A percentile compares a stretch with the other conserved stretches of the same genome.
Evolutionary conservation across 2,113 vertebrate genomes (phyloP).

Genomic region (Galbula dea): DNA sequence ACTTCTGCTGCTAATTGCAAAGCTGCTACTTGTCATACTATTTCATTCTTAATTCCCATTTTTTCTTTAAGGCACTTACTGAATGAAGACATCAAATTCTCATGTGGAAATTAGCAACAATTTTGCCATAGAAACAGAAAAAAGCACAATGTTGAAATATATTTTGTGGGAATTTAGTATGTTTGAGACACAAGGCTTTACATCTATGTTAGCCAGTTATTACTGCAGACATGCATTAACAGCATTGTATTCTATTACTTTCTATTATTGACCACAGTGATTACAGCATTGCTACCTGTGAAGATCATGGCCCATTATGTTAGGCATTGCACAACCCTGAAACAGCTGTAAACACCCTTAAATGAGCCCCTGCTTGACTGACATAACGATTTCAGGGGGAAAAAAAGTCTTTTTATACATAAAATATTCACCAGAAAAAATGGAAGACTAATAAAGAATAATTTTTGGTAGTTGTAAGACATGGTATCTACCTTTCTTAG

Average conservation of each 20-base stretch:
- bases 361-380: neutral
- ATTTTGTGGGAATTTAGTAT: neutral
- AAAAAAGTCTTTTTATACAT: neutral
- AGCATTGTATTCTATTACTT: neutral
- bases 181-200: neutral
- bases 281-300: neutral
- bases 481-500: neutral
- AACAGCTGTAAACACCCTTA: neutral
- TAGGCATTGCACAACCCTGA: neutral
- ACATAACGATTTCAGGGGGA: neutral
- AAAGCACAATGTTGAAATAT: neutral
- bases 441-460: neutral
- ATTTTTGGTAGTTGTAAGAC: neutral
- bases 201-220: neutral
- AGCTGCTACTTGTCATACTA: neutral
- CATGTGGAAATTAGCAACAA: neutral
- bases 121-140: neutral
- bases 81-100: neutral
- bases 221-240: neutral
- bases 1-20: neutral
- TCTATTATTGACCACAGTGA: neutral
- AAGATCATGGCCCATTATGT: neutral
- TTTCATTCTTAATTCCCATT: neutral
- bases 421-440: neutral
- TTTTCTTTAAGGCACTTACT: neutral